These are phyloP conservation scores for Lipotes vexillifer DNA, from an alignment of 2,113 vertebrate species.

Conservation along the genomic window DNA sequence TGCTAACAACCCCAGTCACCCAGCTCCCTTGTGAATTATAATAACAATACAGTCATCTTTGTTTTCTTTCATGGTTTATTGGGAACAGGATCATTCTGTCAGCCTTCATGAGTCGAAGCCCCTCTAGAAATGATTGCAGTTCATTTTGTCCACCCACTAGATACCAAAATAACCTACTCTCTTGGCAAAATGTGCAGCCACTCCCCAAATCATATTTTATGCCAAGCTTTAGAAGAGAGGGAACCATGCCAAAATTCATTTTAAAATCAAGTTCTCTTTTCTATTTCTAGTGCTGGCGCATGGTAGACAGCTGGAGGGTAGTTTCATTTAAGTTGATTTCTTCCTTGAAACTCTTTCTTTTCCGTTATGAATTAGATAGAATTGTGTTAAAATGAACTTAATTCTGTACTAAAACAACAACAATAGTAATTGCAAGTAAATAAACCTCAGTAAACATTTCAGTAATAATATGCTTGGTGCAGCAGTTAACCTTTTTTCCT, in stretches of 20 bases:
- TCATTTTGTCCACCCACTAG: slow-evolving; percentile 43
- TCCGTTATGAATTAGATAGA: slow-evolving; percentile 28
- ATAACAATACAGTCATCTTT: not conserved
- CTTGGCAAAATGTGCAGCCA: slow-evolving; percentile 34
- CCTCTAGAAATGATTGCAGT: slow-evolving; percentile 12
- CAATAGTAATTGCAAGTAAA: not conserved
- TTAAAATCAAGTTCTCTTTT: slow-evolving; percentile 41
- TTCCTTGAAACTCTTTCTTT: slow-evolving; percentile 22
- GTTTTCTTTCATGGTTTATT: not conserved
- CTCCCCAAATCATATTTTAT: slow-evolving; percentile 28
- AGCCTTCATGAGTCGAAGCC: not conserved
- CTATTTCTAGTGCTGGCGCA: not conserved
- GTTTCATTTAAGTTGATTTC: slow-evolving; percentile 10
- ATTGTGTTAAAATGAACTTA: not conserved
- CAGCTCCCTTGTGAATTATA: not conserved
- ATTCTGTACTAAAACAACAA: not conserved
- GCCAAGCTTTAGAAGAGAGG: slow-evolving; percentile 44
- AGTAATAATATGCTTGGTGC: not conserved
- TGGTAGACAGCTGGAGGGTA: slow-evolving; percentile 13
- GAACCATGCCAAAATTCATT: slow-evolving; percentile 39
- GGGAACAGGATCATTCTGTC: not conserved
- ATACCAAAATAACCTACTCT: slow-evolving; percentile 38
- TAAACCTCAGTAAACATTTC: not conserved
- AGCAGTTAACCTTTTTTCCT: not conserved
- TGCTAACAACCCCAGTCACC: not conserved